Evolutionary conservation across 1,140 invertebrate species (phyloP).

Genomic region (Anastrepha obliqua): DNA sequence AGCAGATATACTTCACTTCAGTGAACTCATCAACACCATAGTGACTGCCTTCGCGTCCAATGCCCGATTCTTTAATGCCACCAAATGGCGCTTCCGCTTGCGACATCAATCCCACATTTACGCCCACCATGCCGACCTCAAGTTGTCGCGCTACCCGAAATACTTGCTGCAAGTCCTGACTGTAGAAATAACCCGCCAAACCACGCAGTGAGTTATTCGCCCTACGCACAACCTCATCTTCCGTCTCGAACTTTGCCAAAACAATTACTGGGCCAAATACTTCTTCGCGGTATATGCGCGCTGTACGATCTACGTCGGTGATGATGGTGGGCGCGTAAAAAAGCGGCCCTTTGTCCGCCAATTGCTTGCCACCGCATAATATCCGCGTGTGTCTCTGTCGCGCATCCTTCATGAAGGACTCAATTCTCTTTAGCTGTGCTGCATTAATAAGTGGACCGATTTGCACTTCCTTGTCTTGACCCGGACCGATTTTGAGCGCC

Average conservation of each 20-base stretch:
- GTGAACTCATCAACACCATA: slow-evolving; percentile 95
- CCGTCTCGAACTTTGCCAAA: slow-evolving; percentile 89
- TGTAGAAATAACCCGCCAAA: slow-evolving; percentile 92
- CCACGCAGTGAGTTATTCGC: slow-evolving; percentile 86
- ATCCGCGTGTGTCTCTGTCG: slow-evolving; percentile 87
- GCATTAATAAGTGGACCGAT: slow-evolving; percentile 93
- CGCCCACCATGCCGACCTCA: slow-evolving; percentile 93
- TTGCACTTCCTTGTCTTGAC: slow-evolving; percentile 82
- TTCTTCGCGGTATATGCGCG: slow-evolving; percentile 90
- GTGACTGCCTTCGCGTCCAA: slow-evolving; percentile 93
- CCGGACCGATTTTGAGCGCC: slow-evolving; percentile 86
- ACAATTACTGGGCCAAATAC: slow-evolving; percentile 95
- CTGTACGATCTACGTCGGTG: slow-evolving; percentile 84
- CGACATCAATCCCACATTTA: slow-evolving; percentile 95
- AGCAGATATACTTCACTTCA: slow-evolving; percentile 93
- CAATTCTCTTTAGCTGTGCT: slow-evolving; percentile 87
- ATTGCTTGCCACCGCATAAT: slow-evolving; percentile 84
- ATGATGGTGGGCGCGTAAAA: slow-evolving; percentile 95
- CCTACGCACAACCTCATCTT: slow-evolving; percentile 88
- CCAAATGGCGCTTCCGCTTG: slow-evolving; percentile 92
- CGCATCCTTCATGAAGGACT: slow-evolving; percentile 86
- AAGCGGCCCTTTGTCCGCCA: slow-evolving; percentile 79
- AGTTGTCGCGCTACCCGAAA: slow-evolving; percentile 88
- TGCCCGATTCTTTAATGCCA: slow-evolving; percentile 96
- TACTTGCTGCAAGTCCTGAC: slow-evolving; percentile 89